phyloP scores from a whole-genome alignment of 2,113 vertebrate genomes.

The Petromus typicus region DNA sequence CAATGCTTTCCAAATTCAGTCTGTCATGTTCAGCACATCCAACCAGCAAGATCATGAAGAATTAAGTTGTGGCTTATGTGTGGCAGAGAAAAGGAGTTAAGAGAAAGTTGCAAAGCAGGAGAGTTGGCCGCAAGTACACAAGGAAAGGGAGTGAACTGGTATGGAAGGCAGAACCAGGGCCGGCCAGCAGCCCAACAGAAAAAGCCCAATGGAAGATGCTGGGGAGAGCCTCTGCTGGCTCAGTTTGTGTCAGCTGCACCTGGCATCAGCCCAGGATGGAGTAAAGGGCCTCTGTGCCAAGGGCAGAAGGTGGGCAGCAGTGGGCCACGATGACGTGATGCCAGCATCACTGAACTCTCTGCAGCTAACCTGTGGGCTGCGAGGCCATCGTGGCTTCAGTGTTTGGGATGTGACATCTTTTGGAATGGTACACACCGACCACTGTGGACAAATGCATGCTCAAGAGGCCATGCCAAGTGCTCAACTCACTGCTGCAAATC shows the following conservation, averaged over 20 bases:
- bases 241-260: no score
- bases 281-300: no score
- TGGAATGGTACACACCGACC: neutral
- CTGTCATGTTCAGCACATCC: slow-evolving; percentile 45
- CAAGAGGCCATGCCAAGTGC: neutral
- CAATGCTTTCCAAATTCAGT: slow-evolving; percentile 33
- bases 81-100: neutral
- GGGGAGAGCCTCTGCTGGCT: no score
- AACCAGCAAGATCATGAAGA: slow-evolving; percentile 34
- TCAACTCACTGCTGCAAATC: neutral
- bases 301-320: no score
- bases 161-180: neutral
- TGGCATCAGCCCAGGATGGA: no score
- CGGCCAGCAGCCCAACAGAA: neutral
- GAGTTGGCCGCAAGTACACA: neutral
- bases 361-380: neutral
- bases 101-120: slow-evolving; percentile 39
- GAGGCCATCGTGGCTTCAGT: neutral
- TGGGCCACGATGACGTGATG: no score
- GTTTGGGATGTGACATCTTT: neutral
- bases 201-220: neutral
- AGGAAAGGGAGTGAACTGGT: neutral
- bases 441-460: neutral
- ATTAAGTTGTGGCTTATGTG: neutral
- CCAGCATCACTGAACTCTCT: neutral